Evolutionary conservation across 2,888 invertebrate genomes (phyloP), one percentile per base, ranked within the genome.

Genomic region (Leucozona laternaria): DNA sequence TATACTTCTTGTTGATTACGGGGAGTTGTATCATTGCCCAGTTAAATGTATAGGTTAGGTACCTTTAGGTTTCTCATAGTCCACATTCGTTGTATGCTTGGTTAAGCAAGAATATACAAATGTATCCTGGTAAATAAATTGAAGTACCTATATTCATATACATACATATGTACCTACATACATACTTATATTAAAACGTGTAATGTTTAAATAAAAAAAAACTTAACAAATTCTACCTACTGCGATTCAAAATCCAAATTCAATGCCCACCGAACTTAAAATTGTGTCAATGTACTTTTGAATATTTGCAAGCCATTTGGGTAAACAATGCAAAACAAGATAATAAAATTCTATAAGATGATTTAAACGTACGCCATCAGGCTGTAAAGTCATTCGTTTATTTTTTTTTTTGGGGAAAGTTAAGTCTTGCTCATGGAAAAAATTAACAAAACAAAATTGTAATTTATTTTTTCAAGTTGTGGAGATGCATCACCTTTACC

Each of bases 221-320:
- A n/a, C 22, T 40, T 28, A 37, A 60, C 2, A 43, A 50, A 50
- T 20, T 22, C 13, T 20, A 53, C 53, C 37, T 22, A 68, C 48
- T 20, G 28, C 25, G 22, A 71, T 17, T 64, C 37, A 60, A 68
- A 66, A 72, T 72, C 58, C 43, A 57, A 71, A 82, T 82, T 40
- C 58, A 82, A 77, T 77, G 58, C 45, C 48, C 13, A 48, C 66
- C 64, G 25, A 20, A 17, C 78, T 55, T 53, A 34, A 73, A 83
- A 75, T 34, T 83, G 79, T 83, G 83, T 79, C 83, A 83, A 79
- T 75, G 83, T 75, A 83, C 83, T 75, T 83, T 70, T 31, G 60
- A 79, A 70, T 75, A 75, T 75, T 79, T 75, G 79, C 73, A 70
- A 45, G 31, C 83, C 83, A 79, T 79, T 83, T 83, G 79, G 22